Evolutionary conservation across 1,140 invertebrate species (phyloP), one percentile per base, ranked within the genome.

Genomic region (Drosophila lacteicornis): DNA sequence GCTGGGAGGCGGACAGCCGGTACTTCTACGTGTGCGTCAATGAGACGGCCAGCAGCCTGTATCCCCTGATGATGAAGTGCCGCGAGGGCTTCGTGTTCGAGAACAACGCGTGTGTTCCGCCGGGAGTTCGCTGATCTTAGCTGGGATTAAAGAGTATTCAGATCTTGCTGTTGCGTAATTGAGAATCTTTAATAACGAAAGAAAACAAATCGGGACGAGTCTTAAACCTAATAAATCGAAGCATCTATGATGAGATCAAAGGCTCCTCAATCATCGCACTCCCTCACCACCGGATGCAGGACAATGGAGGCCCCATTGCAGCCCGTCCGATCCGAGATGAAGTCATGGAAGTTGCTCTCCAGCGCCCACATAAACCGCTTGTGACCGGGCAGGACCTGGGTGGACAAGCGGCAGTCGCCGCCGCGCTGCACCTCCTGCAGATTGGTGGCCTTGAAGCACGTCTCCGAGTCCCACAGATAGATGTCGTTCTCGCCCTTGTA

Each of bases 321-420:
- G 33, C 95, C 94, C 40, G 94, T 94, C 17, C 93, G 93, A 67
- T 94, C 93, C 6, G 93, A 84, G 38, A 96, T 93, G 75, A 94
- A 96, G 88, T 95, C 95, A 17, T 94, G 94, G 91, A 95, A 95
- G 75, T 96, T 95, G 71, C 94, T 95, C 79, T 96, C 95, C 67
- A 96, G 84, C 2, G 94, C 93, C 94, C 95, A 95, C 94, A 95
- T 94, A 12, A 94, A 92, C 12, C 92, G 91, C 79, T 94, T 94
- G 60, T 94, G 94, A 11, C 94, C 95, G 0, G 94, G 93, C 27
- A 94, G 86, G 1, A 95, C 94, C 70, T 94, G 94, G 0, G 95
- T 95, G 30, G 95, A 93, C 15, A 95, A 81, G 49, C 94, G 93
- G 68, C 94, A 95, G 4, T 95, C 94, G n/a, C 93, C 93, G 27